Evolutionary conservation across 2,888 invertebrate genomes (phyloP).

Genomic region (Sericinus montela): DNA sequence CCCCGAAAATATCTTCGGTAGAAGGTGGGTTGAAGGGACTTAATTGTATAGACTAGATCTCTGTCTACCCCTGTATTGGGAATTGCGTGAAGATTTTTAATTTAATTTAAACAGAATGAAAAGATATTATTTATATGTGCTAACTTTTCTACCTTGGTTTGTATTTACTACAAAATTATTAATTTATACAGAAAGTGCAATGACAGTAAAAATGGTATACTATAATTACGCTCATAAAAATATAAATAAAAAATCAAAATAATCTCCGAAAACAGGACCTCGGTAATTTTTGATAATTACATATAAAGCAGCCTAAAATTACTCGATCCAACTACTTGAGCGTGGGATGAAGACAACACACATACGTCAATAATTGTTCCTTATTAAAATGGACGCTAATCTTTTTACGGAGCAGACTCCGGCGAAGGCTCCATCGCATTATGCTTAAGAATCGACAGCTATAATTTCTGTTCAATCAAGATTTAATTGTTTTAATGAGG

Average conservation of each 20-base stretch:
- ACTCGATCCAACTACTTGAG: constrained; percentile 64
- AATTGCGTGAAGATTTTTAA: no score
- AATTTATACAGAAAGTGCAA: constrained; percentile 29
- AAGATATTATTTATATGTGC: no score
- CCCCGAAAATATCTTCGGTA: no score
- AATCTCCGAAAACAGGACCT: constrained; percentile 63
- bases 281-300: constrained; percentile 77
- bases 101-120: no score
- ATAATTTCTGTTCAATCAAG: constrained; percentile 80
- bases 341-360: constrained; percentile 71
- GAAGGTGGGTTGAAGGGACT: no score
- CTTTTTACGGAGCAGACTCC: constrained; percentile 75
- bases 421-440: constrained; percentile 69
- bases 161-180: no score
- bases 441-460: constrained; percentile 79
- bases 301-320: constrained; percentile 60
- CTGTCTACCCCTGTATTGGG: no score
- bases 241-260: constrained; percentile 47
- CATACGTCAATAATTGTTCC: constrained; percentile 76
- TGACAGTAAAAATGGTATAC: constrained; percentile 6
- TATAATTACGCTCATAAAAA: background rate
- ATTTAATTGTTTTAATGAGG: constrained; percentile 80
- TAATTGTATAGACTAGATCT: no score
- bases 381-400: constrained; percentile 78
- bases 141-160: no score